Conservation (phyloP, 2,888 invertebrate genomes). For the Lasiommata megera region DNA sequence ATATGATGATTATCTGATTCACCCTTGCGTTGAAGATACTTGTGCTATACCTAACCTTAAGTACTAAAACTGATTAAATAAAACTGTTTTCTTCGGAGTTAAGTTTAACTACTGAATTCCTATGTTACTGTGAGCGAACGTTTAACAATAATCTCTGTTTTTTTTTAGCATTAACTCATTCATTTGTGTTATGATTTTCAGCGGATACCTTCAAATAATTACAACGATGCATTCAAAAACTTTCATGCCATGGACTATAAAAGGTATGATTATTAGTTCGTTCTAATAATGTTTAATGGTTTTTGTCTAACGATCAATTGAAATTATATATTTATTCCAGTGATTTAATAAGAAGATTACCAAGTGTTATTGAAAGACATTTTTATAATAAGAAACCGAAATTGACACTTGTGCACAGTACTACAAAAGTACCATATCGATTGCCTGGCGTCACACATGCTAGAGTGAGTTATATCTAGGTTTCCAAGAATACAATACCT, state of each 20-base stretch:
- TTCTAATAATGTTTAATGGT: neutral
- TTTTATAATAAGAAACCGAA: conserved; percentile 7
- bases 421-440: neutral
- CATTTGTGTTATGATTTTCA: neutral
- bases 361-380: conserved; percentile 13
- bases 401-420: neutral
- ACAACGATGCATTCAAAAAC: neutral
- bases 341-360: conserved; percentile 6
- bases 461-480: conserved; percentile 4
- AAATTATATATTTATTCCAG: conserved; percentile 4
- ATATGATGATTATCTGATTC: too few species aligned
- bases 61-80: too few species aligned
- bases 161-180: neutral
- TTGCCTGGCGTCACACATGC: neutral
- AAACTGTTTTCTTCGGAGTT: too few species aligned
- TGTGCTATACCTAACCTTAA: too few species aligned
- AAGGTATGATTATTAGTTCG: conserved; percentile 5
- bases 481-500: neutral
- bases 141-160: neutral
- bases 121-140: too few species aligned
- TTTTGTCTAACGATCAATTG: too few species aligned
- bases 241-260: neutral
- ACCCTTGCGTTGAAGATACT: too few species aligned
- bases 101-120: too few species aligned
- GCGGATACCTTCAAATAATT: conserved; percentile 1